Percentiles rank a stretch among this genome's conserved stretches.
Conservation (phyloP, 2,888 invertebrate species). For the Heliconius ismenius region DNA sequence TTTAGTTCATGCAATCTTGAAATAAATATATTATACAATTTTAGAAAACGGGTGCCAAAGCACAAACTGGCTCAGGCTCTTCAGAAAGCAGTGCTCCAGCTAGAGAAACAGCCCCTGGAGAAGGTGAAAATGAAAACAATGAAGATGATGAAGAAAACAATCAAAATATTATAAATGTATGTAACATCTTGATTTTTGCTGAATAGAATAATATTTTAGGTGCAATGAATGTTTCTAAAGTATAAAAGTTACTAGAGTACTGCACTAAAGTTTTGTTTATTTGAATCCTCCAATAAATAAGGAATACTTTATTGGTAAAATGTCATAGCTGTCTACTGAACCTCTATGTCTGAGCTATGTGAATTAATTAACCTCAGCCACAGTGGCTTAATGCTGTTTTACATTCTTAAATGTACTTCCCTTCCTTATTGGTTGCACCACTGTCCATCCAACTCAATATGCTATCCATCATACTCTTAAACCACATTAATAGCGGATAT, state of each 20-base stretch:
- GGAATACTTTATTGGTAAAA: background rate
- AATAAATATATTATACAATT: constrained; percentile 37
- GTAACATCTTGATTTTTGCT: constrained; percentile 38
- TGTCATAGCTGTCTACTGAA: too few species aligned
- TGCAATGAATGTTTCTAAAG: too few species aligned
- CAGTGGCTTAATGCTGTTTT: too few species aligned
- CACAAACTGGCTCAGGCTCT: constrained; percentile 59
- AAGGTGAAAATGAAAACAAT: constrained; percentile 54
- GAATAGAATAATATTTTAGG: background rate
- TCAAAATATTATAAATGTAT: constrained; percentile 58
- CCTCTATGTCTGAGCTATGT: too few species aligned
- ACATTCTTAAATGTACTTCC: too few species aligned
- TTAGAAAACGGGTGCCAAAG: constrained; percentile 71
- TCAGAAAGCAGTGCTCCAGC: constrained; percentile 57
- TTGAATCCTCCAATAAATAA: too few species aligned
- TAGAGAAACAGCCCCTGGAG: constrained; percentile 55
- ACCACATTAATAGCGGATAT: too few species aligned
- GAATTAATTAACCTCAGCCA: too few species aligned
- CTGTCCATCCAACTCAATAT: too few species aligned
- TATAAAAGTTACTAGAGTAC: background rate
- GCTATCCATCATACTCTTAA: too few species aligned
- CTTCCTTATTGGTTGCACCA: background rate
- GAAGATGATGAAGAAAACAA: constrained; percentile 60
- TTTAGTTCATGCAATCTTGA: background rate
- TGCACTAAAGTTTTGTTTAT: too few species aligned